Base-by-base conservation (phyloP, 2,797 vertebrate genomes). In the Aulostomus chinensis region DNA sequence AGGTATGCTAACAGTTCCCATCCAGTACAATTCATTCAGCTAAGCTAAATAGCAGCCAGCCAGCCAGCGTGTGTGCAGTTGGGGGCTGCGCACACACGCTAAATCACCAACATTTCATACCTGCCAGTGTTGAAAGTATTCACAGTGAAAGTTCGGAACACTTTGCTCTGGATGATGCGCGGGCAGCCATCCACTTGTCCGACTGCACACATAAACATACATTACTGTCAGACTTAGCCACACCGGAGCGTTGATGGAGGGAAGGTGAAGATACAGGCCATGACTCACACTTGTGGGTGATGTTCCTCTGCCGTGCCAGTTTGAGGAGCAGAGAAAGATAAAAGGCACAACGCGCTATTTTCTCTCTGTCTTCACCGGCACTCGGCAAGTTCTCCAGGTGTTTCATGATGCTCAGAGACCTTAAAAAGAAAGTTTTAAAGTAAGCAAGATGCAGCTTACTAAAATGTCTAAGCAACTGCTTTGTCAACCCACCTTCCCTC, bases 241-340 rank as follows among this genome's bases (percentile, higher is more conserved):
- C 21, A 51, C 21, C 5, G 17, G 14, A 10, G 3, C 22, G 2
- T 7, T 7, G 9, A 17, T 36, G 9, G 10, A 4, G 9, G 11
- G 8, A 3, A 3, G 4, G 22, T 15, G 2, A 37, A 16, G 9
- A 9, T 0, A 26, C 30, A 43, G 1, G 20, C 8, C 7, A 18
- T 15, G 8, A 82, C 94, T 94, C 86, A 99, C 97, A 73, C 75
- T 94, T 98, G 40, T 78, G 88, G 45, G 61, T 85, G 45, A 95
- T 61, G 30, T 40, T 75, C 67, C 69, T 95, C 62, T 90, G 76
- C 3, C 57, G 68, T 16, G 85, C 81, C 55, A 96, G 82, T 75
- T 84, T 93, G 51, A 98, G 70, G 13, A 99, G 92, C 24, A 86
- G 66, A 9, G 92, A 89, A 47, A 99, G 80, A 60, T 94, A 99